Percentiles rank a stretch among this genome's conserved stretches.
Conservation (phyloP, 2,797 vertebrate genomes). For the Phrynocephalus vlangalii region DNA sequence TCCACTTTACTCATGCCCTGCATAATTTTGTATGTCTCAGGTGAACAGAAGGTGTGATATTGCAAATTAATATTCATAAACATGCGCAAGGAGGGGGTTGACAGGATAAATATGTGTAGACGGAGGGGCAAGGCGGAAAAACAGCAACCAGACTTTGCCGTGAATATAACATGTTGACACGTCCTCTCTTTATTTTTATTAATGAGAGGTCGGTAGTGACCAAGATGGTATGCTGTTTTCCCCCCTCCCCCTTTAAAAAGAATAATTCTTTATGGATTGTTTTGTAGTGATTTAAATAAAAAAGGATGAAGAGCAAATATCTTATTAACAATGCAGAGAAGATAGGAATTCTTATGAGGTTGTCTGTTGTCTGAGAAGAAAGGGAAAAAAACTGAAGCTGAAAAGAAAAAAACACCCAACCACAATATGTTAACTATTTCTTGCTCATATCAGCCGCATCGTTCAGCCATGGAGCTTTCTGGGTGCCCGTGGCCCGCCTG, state of each 20-base stretch:
- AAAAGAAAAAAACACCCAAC: no score
- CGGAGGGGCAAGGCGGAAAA: not conserved
- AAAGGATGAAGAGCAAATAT: not conserved
- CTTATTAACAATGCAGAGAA: not conserved
- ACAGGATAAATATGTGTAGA: conserved; percentile 59
- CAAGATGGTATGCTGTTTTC: conserved; percentile 62
- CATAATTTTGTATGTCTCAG: not conserved
- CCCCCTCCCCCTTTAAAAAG: not conserved
- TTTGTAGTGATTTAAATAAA: not conserved
- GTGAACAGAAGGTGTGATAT: conserved; percentile 51
- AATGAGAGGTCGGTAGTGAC: conserved; percentile 67
- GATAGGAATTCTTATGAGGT: not conserved
- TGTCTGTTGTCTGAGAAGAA: not conserved
- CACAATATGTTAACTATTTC: not conserved
- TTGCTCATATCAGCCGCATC: not conserved
- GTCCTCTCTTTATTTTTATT: conserved; percentile 60
- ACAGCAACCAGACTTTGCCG: conserved; percentile 57
- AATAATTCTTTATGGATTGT: not conserved
- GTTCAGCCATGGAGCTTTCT: no score
- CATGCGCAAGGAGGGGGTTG: conserved; percentile 60
- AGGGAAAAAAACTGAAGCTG: not conserved
- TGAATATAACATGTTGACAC: conserved; percentile 66
- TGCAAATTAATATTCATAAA: conserved; percentile 70
- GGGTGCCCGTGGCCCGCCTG: no score
- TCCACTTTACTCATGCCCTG: no score